Evolutionary conservation across 2,113 vertebrate genomes (phyloP), one percentile per base, ranked within the genome.

Genomic region (Podarcis muralis): DNA sequence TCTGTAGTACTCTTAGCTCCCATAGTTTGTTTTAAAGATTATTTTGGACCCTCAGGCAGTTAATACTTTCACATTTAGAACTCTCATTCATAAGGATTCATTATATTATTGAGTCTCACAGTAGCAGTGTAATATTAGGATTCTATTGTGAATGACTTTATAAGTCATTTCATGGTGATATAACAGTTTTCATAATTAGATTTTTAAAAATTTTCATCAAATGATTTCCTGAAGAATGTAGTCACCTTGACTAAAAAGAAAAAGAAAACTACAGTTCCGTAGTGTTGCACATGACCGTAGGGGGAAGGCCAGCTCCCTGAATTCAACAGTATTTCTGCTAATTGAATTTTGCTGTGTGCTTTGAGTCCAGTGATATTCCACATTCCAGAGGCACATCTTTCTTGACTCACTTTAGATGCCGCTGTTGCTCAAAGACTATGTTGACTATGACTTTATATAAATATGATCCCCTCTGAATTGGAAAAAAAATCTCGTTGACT

Each of bases 111-210:
- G 37, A 72, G 75, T 87, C 25, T 37, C 74, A 37, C 27, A 11
- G 2, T 30, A 89, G 88, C 27, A 6, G 82, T 86, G 57, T 0
- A 1, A 4, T 81, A 68, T 91, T 77, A 62, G 72, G 1, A 57
- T 74, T 84, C 37, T 85, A 30, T 53, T 91, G 62, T 16, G 53
- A 88, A 13, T 12, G 68, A 71, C 66, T 86, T 84, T 85, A 84
- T 81, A 15, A 68, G 16, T 78, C 37, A 3, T 86, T 35, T 90
- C 88, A 53, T 18, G 78, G 53, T 62, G 87, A 84, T 89, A 0
- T 0, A 40, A 40, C 86, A 84, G 32, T 53, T 68, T 68, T 68
- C 2, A 5, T 66, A 68, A 40, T 37, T 23, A 1, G 25, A 27
- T 66, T 68, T 23, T n/a, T n/a, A n/a, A n/a, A n/a, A n/a, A n/a